A percentile compares a stretch with the other conserved stretches of the same genome.
These are phyloP conservation scores for Leptodactylus fallax DNA, from an alignment of 2,797 vertebrate genomes.

Conservation along the genomic window DNA sequence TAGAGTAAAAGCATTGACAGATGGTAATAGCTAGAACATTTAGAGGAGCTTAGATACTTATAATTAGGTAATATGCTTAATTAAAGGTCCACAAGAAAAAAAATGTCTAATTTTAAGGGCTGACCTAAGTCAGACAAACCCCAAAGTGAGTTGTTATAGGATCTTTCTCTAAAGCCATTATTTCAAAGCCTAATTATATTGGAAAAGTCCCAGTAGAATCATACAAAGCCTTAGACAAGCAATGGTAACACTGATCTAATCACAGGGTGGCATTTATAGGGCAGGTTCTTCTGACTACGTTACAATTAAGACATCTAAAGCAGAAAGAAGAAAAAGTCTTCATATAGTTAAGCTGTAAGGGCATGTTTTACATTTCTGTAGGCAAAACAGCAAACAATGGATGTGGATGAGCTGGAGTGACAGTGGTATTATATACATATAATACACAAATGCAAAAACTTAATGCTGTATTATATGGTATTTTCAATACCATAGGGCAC, in stretches of 20 bases:
- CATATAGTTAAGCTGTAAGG: neutral
- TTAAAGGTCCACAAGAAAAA: constrained; percentile 45
- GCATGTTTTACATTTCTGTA: neutral
- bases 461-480: no score
- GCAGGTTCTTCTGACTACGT: constrained; percentile 36
- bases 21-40: constrained; percentile 9
- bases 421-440: no score
- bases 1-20: constrained; percentile 33
- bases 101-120: constrained; percentile 48
- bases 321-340: constrained; percentile 10
- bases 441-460: no score
- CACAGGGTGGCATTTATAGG: constrained; percentile 35
- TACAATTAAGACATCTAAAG: constrained; percentile 39
- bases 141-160: constrained; percentile 58
- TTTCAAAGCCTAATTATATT: constrained; percentile 61
- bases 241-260: constrained; percentile 50
- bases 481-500: no score
- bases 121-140: constrained; percentile 56
- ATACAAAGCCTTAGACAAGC: constrained; percentile 68
- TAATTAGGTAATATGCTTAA: constrained; percentile 60
- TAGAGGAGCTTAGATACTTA: constrained; percentile 22
- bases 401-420: no score
- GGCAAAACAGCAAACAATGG: neutral
- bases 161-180: constrained; percentile 54
- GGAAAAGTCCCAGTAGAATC: constrained; percentile 70